These are phyloP conservation scores for Turdus rufiventris DNA, from an alignment of 2,113 vertebrate genomes.

Conservation along the genomic window DNA sequence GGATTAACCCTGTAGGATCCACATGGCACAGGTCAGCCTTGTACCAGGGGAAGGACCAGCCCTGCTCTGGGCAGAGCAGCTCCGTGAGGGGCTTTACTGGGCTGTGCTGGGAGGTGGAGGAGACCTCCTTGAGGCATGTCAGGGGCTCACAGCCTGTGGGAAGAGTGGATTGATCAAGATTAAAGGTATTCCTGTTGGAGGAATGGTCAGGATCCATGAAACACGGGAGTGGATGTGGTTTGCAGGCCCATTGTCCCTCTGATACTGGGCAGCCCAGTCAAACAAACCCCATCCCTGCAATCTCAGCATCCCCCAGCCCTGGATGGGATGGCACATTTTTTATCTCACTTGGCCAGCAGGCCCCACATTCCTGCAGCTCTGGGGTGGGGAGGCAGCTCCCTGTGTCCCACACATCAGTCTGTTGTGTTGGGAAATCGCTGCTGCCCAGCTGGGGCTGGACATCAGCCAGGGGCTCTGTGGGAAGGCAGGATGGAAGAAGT, in stretches of 20 bases:
- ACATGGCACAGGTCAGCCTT: neutral
- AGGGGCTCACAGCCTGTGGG: neutral
- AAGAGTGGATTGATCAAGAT: neutral
- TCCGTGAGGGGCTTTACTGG: neutral
- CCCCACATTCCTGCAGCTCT: neutral
- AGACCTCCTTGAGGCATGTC: neutral
- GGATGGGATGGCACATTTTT: neutral
- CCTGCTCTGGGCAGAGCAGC: neutral
- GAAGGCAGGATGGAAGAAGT: neutral
- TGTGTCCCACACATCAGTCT: neutral
- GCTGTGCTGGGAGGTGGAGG: neutral
- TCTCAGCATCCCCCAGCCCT: neutral
- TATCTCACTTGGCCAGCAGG: neutral
- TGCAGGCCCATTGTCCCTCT: neutral
- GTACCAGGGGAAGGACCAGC: neutral
- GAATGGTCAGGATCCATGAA: neutral
- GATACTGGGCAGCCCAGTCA: neutral
- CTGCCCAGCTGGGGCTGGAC: neutral
- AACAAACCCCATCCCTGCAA: neutral
- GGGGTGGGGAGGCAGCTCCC: neutral
- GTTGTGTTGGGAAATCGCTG: neutral
- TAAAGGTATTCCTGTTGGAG: neutral
- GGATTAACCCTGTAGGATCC: neutral
- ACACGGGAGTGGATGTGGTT: accelerated
- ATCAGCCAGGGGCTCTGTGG: neutral